These are phyloP conservation scores for Pongo pygmaeus DNA, from an alignment of 2,113 vertebrate species.

Conservation along the genomic window DNA sequence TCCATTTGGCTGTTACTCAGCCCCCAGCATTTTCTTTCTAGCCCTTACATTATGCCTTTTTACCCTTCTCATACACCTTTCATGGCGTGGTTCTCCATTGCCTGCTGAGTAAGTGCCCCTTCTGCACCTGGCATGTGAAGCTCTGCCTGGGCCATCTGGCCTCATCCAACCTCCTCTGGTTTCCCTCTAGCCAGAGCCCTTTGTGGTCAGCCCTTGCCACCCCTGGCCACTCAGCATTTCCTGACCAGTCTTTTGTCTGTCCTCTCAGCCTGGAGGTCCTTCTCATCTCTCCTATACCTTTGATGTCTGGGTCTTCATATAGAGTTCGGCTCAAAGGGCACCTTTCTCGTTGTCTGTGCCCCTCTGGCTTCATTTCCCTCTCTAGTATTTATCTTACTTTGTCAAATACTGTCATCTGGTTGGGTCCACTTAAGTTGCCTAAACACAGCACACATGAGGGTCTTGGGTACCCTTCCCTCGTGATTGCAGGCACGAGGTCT, in stretches of 20 bases:
- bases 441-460: background rate
- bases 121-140: background rate
- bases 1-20: background rate
- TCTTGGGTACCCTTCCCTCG: background rate
- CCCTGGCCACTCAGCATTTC: background rate
- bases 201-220: no score
- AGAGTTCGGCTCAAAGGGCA: background rate
- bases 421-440: background rate
- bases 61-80: background rate
- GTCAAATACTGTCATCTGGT: background rate
- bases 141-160: background rate
- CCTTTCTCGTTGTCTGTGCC: background rate
- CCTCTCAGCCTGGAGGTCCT: background rate
- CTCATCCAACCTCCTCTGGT: background rate
- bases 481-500: background rate
- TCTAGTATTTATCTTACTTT: background rate
- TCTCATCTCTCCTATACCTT: background rate
- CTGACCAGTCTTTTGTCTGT: background rate
- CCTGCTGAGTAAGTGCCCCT: background rate
- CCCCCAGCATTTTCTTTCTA: background rate
- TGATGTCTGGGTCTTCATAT: accelerated
- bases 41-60: background rate
- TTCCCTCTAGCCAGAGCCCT: background rate
- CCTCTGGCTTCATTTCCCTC: background rate
- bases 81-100: background rate